Evolutionary conservation across 2,797 vertebrate species (phyloP).

Genomic region (Sebastes iracundus): DNA sequence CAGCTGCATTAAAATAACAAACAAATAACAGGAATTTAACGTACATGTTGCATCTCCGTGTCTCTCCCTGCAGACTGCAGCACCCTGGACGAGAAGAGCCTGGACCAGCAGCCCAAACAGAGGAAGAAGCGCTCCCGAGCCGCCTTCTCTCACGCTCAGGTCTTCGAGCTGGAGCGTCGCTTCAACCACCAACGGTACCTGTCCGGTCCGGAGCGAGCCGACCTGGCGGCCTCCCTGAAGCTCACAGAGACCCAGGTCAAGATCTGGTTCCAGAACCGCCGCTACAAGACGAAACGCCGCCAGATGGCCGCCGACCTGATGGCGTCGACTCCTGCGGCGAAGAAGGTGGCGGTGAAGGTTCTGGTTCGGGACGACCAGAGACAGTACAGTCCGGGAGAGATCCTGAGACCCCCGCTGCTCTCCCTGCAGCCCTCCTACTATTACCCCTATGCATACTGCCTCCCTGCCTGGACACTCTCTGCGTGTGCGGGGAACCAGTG

Average conservation of each 20-base stretch:
- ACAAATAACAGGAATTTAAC: conserved; percentile 6
- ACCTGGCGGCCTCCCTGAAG: conserved; percentile 96
- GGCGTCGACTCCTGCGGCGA: conserved; percentile 93
- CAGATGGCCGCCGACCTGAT: conserved; percentile 96
- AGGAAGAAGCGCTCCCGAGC: conserved; percentile 97
- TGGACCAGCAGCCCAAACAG: conserved; percentile 89
- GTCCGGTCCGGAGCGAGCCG: conserved; percentile 95
- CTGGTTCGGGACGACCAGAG: conserved; percentile 97
- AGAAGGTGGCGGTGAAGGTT: conserved; percentile 98
- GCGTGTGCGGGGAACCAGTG: conserved; percentile 88
- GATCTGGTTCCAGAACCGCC: conserved; percentile 99
- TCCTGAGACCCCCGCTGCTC: conserved; percentile 91
- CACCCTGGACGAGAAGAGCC: conserved; percentile 77
- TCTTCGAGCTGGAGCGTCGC: conserved; percentile 97
- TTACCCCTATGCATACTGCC: conserved; percentile 96
- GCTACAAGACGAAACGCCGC: conserved; percentile 97
- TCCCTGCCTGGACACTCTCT: conserved; percentile 95
- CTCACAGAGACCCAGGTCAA: conserved; percentile 99
- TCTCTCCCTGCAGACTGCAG: conserved; percentile 74
- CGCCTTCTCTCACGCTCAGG: conserved; percentile 98
- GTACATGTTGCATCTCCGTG: conserved; percentile 3
- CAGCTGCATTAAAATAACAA: not conserved
- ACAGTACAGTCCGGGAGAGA: conserved; percentile 95
- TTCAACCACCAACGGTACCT: conserved; percentile 99
- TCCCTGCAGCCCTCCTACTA: conserved; percentile 91